These are phyloP conservation scores for Naja naja DNA, from an alignment of 2,113 vertebrate genomes.

Conservation along the genomic window DNA sequence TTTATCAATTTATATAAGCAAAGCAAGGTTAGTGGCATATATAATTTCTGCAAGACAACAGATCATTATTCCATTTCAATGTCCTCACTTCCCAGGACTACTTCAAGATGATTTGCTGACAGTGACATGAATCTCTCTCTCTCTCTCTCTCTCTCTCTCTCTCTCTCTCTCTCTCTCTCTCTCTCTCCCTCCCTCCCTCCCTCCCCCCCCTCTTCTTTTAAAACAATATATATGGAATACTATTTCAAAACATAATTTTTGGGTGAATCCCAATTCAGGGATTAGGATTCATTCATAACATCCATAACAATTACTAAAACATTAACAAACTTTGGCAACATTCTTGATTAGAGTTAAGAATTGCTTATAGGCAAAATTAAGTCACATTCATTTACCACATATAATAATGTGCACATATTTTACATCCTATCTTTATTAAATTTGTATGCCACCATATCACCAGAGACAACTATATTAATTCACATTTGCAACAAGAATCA, in stretches of 20 bases:
- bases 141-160: no score
- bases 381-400: background rate
- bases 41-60: background rate
- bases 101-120: background rate
- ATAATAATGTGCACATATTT: background rate
- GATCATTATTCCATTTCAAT: background rate
- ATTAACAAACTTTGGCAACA: background rate
- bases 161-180: no score
- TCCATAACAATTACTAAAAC: background rate
- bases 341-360: background rate
- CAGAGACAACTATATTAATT: background rate
- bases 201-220: background rate
- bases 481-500: background rate
- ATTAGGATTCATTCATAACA: background rate
- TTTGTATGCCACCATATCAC: background rate
- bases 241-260: background rate
- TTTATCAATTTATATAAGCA: background rate
- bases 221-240: background rate
- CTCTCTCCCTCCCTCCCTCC: no score
- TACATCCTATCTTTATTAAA: background rate
- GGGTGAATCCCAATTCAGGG: background rate
- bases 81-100: background rate
- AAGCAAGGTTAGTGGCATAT: background rate
- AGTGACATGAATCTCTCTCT: background rate
- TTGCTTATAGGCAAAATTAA: background rate